Percentiles rank a stretch among this genome's conserved stretches.
phyloP scores from a whole-genome alignment of 2,888 invertebrate genomes.

The Drosophila conformis region DNA sequence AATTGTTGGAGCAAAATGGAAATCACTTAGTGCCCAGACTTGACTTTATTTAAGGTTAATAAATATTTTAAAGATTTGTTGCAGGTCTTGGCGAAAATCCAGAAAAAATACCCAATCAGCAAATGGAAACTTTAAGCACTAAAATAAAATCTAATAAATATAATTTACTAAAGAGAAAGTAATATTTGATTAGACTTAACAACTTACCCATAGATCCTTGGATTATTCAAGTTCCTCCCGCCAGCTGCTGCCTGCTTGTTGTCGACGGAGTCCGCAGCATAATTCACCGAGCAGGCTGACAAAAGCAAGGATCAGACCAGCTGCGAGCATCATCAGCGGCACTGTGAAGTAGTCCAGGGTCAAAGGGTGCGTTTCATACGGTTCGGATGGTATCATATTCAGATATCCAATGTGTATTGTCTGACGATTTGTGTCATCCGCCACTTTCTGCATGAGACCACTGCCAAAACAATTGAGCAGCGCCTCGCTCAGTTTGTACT shows the following conservation, averaged over 20 bases:
- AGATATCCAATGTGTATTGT: slow-evolving; percentile 53
- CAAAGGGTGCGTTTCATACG: slow-evolving; percentile 34
- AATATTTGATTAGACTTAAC: background rate
- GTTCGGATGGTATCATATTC: slow-evolving; percentile 43
- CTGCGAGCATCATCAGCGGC: slow-evolving; percentile 27
- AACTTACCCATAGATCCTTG: slow-evolving; percentile 19
- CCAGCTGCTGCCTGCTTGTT: background rate
- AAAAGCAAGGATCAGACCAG: slow-evolving; percentile 21
- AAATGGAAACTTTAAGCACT: background rate
- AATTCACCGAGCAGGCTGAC: slow-evolving; percentile 38
- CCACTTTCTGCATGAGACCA: slow-evolving; percentile 60
- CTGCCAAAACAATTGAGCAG: slow-evolving; percentile 59
- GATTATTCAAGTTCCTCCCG: background rate
- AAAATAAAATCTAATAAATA: too few relatives aligned
- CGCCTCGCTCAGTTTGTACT: slow-evolving; percentile 60
- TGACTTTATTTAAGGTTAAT: background rate
- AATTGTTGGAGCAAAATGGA: background rate
- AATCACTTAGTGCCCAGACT: background rate
- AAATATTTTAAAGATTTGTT: background rate
- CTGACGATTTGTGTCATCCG: slow-evolving; percentile 44
- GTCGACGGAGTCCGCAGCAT: background rate
- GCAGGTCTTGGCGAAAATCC: background rate
- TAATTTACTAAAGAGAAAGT: background rate
- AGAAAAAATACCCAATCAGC: background rate
- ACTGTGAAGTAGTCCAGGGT: slow-evolving; percentile 56